Conservation (phyloP, 2,888 invertebrate species). For the Chymomyza fuscimana region DNA sequence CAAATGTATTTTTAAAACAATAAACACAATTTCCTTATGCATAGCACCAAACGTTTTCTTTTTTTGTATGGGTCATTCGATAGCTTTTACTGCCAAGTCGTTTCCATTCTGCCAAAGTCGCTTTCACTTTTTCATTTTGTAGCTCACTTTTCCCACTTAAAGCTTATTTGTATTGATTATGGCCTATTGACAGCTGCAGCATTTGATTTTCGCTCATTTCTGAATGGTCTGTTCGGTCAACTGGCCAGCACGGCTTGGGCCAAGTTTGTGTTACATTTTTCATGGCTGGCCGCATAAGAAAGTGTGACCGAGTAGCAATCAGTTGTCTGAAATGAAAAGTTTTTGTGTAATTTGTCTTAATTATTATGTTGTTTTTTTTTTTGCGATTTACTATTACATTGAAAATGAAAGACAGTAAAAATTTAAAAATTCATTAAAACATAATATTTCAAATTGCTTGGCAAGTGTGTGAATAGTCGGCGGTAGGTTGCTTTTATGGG, state of each 20-base stretch:
- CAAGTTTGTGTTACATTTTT: constrained; percentile 22
- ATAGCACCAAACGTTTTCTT: neutral
- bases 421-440: constrained; percentile 48
- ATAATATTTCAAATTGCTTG: constrained; percentile 23
- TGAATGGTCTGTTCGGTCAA: neutral
- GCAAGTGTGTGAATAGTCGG: neutral
- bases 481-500: constrained; percentile 22
- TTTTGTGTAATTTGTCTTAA: constrained; percentile 69
- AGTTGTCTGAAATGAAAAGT: constrained; percentile 57
- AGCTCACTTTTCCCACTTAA: constrained; percentile 52
- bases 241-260: neutral
- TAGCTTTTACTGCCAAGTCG: constrained; percentile 32
- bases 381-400: neutral
- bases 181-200: constrained; percentile 47
- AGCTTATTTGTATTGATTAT: constrained; percentile 62
- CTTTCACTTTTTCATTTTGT: constrained; percentile 67
- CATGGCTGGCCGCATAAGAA: constrained; percentile 1
- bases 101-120: constrained; percentile 48
- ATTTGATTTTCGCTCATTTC: constrained; percentile 44
- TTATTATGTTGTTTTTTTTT: constrained; percentile 26
- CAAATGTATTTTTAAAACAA: constrained; percentile 31
- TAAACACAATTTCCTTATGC: constrained; percentile 52
- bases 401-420: constrained; percentile 6
- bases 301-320: constrained; percentile 2
- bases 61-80: constrained; percentile 21